Evolutionary conservation across 2,888 invertebrate genomes (phyloP).

Genomic region (Pecten maximus): DNA sequence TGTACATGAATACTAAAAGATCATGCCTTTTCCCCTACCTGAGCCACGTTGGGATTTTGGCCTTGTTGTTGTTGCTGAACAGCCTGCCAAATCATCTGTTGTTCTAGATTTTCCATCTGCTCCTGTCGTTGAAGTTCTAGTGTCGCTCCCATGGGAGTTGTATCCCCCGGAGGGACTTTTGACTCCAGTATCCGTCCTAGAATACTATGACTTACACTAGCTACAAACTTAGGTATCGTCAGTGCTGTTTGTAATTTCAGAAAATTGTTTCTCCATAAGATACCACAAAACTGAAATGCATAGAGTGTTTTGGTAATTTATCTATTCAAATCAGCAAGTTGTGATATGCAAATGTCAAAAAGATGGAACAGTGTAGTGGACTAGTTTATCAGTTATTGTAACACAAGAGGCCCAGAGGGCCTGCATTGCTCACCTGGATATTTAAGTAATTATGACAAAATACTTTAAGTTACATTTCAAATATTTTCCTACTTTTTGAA

Average conservation of each 20-base stretch:
- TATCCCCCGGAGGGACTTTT: constrained; percentile 79
- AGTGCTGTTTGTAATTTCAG: constrained; percentile 81
- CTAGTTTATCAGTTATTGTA: too few species aligned
- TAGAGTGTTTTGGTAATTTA: neutral
- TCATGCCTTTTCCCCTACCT: too few species aligned
- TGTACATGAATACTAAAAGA: too few species aligned
- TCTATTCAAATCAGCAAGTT: too few species aligned
- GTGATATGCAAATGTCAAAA: too few species aligned
- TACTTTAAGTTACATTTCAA: too few species aligned
- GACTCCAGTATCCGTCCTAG: constrained; percentile 83
- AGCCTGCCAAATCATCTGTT: constrained; percentile 81
- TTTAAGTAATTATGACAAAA: too few species aligned
- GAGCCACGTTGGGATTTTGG: neutral
- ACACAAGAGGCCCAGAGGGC: too few species aligned
- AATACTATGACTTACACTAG: constrained; percentile 76
- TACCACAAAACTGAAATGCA: constrained; percentile 81
- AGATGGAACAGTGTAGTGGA: too few species aligned
- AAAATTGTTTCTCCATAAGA: constrained; percentile 83
- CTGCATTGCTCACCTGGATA: too few species aligned
- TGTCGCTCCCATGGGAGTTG: constrained; percentile 84
- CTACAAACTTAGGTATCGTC: constrained; percentile 81
- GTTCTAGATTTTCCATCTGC: constrained; percentile 84
- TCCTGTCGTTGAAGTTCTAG: constrained; percentile 84
- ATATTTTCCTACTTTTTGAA: too few species aligned
- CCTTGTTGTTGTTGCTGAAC: constrained; percentile 57